Evolutionary conservation across 1,140 invertebrate species (phyloP), one percentile per base, ranked within the genome.

Genomic region (Gerris buenoi): DNA sequence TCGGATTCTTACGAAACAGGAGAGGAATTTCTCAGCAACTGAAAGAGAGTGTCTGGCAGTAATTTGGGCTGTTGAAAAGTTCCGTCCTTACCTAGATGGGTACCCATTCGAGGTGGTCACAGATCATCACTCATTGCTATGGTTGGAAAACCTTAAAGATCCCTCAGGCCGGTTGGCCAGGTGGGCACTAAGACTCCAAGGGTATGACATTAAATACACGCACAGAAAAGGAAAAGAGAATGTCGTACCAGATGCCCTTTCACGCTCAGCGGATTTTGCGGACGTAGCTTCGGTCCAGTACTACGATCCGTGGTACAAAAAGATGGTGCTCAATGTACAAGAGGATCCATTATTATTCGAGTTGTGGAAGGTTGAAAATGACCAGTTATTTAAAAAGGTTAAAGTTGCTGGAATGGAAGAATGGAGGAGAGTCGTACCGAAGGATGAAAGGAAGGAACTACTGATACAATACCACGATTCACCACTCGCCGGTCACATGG

Each of bases 21-120:
- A 82, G 72, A 69, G 58, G 57, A 79, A 80, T 25, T 82, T 79
- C 66, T 69, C 69, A 1, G 72, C 72, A 13, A 78, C 77, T 1
- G 79, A 83, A 71, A 70, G 72, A 65, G 80, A 83, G 74, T 76
- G 75, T 65, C 68, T 70, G 2, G 78, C 76, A 2, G 70, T 81
- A 25, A 64, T 81, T 2, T 75, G 72, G 70, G 75, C 74, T 2
- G 70, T 80, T 0, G 69, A 76, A 58, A 73, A 77, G 29, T 77
- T 76, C 61, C 64, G 72, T n/a, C 66, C 28, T 1, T 74, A 73
- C 57, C 64, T 75, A 27, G 72, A 76, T 60, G 74, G 73, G 13
- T 72, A 33, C 5, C 60, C 75, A 26, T 79, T 81, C 65, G 74
- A 27, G 0, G 73, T 80, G 0, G 61, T 74, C 26, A 79, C 77